These are phyloP conservation scores for Strigamia transsilvanica DNA, from an alignment of 2,888 invertebrate species.

Conservation along the genomic window DNA sequence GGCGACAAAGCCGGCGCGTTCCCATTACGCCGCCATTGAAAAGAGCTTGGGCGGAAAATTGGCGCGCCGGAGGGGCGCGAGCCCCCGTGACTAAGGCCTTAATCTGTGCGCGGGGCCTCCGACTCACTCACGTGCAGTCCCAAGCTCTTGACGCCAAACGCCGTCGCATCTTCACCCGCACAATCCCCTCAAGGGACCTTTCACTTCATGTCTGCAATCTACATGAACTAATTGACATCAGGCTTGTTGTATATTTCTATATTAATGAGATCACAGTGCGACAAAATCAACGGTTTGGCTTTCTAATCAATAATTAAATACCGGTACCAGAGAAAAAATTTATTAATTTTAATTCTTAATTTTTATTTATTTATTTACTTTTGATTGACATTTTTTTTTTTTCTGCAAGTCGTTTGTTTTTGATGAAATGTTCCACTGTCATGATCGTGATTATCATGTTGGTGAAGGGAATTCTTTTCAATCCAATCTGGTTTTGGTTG, in stretches of 20 bases:
- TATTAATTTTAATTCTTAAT: neutral
- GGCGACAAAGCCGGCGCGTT: neutral
- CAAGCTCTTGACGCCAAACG: neutral
- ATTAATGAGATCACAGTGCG: no score
- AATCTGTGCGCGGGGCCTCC: conserved; percentile 29
- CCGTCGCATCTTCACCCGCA: neutral
- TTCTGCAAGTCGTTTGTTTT: neutral
- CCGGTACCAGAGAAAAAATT: neutral
- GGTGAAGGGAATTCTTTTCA: no score
- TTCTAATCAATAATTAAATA: no score
- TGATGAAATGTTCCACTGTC: no score
- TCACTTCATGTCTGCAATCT: no score
- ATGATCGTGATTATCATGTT: no score
- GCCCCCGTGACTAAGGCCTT: neutral
- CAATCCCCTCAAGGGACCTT: no score
- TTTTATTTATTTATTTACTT: conserved; percentile 1
- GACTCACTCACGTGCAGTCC: neutral
- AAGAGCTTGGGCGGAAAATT: conserved; percentile 28
- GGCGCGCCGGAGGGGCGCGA: conserved; percentile 11
- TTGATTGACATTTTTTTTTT: conserved; percentile 5
- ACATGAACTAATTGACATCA: no score
- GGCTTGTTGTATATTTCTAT: no score
- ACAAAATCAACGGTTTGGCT: no score
- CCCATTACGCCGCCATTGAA: conserved; percentile 34
- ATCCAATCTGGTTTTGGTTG: no score